phyloP scores from a whole-genome alignment of 2,888 invertebrate genomes.

The Glaucopsyche alexis region DNA sequence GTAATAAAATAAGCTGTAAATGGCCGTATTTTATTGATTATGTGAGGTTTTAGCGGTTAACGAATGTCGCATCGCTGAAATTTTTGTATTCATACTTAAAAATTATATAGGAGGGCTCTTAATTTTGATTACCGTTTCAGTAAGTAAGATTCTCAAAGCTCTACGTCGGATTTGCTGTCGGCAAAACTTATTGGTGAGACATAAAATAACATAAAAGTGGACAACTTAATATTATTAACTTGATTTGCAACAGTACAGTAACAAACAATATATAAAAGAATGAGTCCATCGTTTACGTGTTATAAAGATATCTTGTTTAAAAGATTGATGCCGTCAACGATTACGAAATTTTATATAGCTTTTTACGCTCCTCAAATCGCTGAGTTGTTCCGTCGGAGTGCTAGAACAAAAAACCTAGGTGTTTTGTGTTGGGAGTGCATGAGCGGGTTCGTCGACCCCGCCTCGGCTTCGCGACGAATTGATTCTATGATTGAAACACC shows the following conservation, averaged over 20 bases:
- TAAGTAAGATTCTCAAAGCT: too few species aligned
- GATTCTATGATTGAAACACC: constrained; percentile 67
- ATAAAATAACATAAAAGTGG: too few species aligned
- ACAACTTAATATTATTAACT: too few species aligned
- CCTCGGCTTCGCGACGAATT: constrained; percentile 53
- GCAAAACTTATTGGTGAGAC: too few species aligned
- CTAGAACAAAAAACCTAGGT: constrained; percentile 42
- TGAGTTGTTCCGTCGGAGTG: constrained; percentile 32
- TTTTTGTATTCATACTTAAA: not conserved
- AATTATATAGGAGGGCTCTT: too few species aligned
- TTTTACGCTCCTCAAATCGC: constrained; percentile 25
- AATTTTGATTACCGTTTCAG: too few species aligned
- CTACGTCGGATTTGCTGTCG: too few species aligned
- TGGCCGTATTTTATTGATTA: not conserved
- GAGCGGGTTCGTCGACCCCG: constrained; percentile 39
- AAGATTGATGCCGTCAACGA: constrained; percentile 9
- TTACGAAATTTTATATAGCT: constrained; percentile 25
- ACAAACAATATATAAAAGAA: too few species aligned
- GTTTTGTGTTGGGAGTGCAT: constrained; percentile 33
- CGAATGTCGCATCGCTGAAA: not conserved
- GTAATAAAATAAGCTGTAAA: constrained; percentile 3
- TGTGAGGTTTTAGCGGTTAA: not conserved
- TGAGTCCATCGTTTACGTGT: not conserved
- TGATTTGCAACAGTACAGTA: too few species aligned
- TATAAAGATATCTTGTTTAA: constrained; percentile 24